phyloP scores from a whole-genome alignment of 2,113 vertebrate genomes.

The Gobio gobio region DNA sequence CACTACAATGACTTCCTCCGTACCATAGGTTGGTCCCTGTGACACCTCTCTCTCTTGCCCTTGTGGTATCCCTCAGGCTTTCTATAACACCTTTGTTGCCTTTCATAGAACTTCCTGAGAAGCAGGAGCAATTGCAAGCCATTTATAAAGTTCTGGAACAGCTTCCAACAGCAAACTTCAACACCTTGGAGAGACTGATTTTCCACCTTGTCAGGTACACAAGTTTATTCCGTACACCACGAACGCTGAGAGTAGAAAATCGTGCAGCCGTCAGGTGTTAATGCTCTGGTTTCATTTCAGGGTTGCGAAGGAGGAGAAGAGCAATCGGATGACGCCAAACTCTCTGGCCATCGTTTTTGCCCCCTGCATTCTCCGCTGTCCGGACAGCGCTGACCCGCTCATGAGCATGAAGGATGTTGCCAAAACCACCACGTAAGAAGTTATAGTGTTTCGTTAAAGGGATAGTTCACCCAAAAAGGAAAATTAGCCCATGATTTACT shows the following conservation, averaged over 20 bases:
- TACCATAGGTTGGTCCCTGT: slow-evolving; percentile 81
- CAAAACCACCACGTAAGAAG: slow-evolving; percentile 92
- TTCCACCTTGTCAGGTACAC: slow-evolving; percentile 93
- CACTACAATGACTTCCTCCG: slow-evolving; percentile 93
- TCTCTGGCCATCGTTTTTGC: slow-evolving; percentile 95
- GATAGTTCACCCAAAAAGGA: too few relatives aligned
- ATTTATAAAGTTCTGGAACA: slow-evolving; percentile 89
- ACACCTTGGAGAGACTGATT: slow-evolving; percentile 89
- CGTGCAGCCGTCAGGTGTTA: neutral
- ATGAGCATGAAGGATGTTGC: slow-evolving; percentile 97
- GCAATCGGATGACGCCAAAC: slow-evolving; percentile 95
- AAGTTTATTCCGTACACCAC: neutral
- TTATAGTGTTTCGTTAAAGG: neutral
- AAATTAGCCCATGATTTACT: too few relatives aligned
- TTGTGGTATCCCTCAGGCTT: neutral
- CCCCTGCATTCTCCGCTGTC: slow-evolving; percentile 92
- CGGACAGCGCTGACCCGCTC: slow-evolving; percentile 88
- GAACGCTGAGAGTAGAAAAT: neutral
- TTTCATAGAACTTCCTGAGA: slow-evolving; percentile 87
- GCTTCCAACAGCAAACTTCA: slow-evolving; percentile 87
- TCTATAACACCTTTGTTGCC: neutral
- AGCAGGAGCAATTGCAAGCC: slow-evolving; percentile 88
- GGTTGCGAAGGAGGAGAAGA: slow-evolving; percentile 89
- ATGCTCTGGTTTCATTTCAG: slow-evolving; percentile 66
- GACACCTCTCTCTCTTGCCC: neutral